Base-by-base conservation (phyloP, 2,888 invertebrate genomes). In the Parnassius orleans region DNA sequence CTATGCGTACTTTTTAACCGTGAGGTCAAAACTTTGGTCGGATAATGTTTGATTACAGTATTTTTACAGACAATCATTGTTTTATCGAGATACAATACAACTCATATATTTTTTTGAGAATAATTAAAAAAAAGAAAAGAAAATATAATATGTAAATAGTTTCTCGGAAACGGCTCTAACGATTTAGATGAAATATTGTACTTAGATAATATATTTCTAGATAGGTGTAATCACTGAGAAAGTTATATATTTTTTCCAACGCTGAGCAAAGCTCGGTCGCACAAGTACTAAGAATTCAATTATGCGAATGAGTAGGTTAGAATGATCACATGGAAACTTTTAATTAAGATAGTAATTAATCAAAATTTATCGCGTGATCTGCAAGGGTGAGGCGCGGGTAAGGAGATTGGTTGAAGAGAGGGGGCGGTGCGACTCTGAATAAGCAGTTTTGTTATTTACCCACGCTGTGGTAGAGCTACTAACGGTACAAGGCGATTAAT, bases 291-390 rank as follows among this genome's bases (percentile, higher is more conserved):
- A 61, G 55, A 53, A 56, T 61, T 63, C 59, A 64, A 64, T 65
- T 54, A 57, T 50, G 58, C 15, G 63, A 15, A 63, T 66, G 63
- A 60, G 55, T 60, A 59, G 56, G 65, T 61, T 64, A 46, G 51
- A 54, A 54, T 59, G 52, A 63, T 58, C 63, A 44, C 51, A 72
- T 65, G 69, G 68, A 65, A 66, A 69, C 66, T 66, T 61, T 60
- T 63, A 63, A 59, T 52, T 56, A 56, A 58, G 63, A 63, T 55
- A 74, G 77, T 76, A 77, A 80, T 80, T 80, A 82, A 82, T 81
- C 78, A 79, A 79, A 80, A 83, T 82, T 78, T 80, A 83, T 81
- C 75, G 75, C 72, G 71, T 78, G 63, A 58, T 58, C 58, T 54
- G 54, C 41, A 24, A 12, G 54, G 63, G 58, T 56, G 33, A 24